Percentiles rank a stretch among this genome's conserved stretches.
Conservation (phyloP, 2,888 invertebrate species). For the Caenorhabditis virilis region DNA sequence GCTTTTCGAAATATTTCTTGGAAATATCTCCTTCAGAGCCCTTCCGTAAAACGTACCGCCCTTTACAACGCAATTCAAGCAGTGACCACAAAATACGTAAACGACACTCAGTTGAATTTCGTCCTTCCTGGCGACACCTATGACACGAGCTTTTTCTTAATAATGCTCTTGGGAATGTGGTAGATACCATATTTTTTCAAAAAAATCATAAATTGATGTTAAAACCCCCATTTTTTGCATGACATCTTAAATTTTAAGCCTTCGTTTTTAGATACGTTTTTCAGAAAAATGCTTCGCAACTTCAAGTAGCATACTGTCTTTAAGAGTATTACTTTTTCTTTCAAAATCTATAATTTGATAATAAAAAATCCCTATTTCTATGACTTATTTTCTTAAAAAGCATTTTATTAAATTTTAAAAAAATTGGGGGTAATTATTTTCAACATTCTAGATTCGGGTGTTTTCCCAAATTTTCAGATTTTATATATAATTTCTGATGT, state of each 20-base stretch:
- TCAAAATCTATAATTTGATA: no score
- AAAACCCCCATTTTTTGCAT: neutral
- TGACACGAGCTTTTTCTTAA: conserved; percentile 11
- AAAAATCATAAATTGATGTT: conserved; percentile 1
- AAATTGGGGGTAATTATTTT: no score
- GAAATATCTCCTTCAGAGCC: conserved; percentile 13
- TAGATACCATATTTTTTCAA: conserved; percentile 6
- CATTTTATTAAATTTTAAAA: no score
- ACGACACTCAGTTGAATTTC: conserved; percentile 22
- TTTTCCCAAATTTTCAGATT: no score
- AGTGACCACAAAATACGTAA: conserved; percentile 26
- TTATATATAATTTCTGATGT: no score
- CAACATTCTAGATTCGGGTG: no score
- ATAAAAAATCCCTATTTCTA: no score
- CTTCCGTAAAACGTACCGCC: conserved; percentile 28
- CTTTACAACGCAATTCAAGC: conserved; percentile 33
- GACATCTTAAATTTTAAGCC: neutral
- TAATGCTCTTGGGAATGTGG: conserved; percentile 32
- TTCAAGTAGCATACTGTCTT: no score
- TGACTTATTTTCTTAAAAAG: no score
- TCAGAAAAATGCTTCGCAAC: no score
- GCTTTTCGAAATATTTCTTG: neutral
- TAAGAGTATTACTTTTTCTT: no score
- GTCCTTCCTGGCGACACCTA: conserved; percentile 5
- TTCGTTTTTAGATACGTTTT: no score